Conservation (phyloP, 92 coral and sea anemone genomes). For the Epizoanthus stellaris region DNA sequence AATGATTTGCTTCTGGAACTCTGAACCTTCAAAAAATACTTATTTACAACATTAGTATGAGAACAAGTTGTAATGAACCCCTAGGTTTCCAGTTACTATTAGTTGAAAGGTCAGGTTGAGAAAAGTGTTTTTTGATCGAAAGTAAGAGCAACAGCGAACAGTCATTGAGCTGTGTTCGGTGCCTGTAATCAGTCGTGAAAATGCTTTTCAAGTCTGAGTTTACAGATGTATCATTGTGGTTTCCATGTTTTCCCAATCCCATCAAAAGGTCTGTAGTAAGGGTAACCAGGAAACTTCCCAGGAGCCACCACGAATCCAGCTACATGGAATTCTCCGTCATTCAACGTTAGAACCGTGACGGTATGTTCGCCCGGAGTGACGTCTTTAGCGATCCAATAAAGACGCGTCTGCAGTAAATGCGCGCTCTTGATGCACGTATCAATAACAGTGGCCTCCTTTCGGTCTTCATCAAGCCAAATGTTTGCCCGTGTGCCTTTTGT, state of each 20-base stretch:
- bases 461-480: conserved; percentile 64
- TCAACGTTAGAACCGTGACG: conserved; percentile 49
- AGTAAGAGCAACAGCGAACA: no score
- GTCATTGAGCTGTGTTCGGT: no score
- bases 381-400: conserved; percentile 42
- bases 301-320: conserved; percentile 63
- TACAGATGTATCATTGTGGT: not conserved
- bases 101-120: no score
- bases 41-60: no score
- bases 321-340: conserved; percentile 47
- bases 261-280: conserved; percentile 57
- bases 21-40: no score
- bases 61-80: no score
- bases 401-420: conserved; percentile 61
- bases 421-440: conserved; percentile 45
- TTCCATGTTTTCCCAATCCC: conserved; percentile 58
- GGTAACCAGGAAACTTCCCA: conserved; percentile 52
- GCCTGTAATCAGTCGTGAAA: no score
- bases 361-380: conserved; percentile 60
- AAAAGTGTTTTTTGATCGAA: no score
- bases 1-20: no score
- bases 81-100: no score
- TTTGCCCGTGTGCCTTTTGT: conserved; percentile 20
- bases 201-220: no score
- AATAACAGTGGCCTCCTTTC: conserved; percentile 40